Evolutionary conservation across 2,797 vertebrate species (phyloP).

Genomic region (Odontamblyopus rebecca): DNA sequence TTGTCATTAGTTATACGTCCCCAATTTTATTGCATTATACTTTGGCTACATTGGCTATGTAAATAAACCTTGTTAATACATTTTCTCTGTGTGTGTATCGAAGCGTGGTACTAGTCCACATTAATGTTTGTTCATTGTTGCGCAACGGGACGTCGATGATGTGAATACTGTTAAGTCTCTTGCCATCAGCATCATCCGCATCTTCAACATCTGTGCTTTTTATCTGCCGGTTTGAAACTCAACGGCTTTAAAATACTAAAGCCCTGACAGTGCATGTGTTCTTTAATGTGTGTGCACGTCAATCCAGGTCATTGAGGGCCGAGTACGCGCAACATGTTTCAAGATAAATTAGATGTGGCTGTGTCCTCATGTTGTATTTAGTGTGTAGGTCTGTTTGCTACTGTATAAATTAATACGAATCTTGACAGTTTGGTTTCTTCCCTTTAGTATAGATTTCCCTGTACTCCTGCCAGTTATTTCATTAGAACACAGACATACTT

Average conservation of each 20-base stretch:
- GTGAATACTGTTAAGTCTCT: constrained; percentile 52
- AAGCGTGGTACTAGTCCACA: neutral
- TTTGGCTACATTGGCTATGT: too few relatives aligned
- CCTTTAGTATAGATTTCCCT: neutral
- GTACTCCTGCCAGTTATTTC: too few relatives aligned
- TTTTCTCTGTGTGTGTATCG: neutral
- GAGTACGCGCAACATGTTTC: neutral
- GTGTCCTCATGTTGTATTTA: neutral
- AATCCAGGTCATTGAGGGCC: neutral
- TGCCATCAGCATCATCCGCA: constrained; percentile 46
- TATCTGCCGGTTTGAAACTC: constrained; percentile 29
- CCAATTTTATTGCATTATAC: neutral
- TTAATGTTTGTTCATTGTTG: constrained; percentile 14
- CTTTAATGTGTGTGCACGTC: neutral
- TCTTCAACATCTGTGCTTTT: constrained; percentile 53
- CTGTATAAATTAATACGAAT: neutral
- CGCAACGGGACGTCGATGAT: constrained; percentile 40
- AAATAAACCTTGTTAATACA: neutral
- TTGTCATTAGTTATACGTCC: neutral
- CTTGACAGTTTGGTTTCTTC: too few relatives aligned
- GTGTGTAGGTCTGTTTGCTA: neutral
- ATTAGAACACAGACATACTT: too few relatives aligned
- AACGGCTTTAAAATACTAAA: constrained; percentile 28
- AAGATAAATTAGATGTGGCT: neutral
- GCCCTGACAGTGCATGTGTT: constrained; percentile 1